Evolutionary conservation across 2,888 invertebrate species (phyloP), one percentile per base, ranked within the genome.

Genomic region (Hypolimnas misippus): DNA sequence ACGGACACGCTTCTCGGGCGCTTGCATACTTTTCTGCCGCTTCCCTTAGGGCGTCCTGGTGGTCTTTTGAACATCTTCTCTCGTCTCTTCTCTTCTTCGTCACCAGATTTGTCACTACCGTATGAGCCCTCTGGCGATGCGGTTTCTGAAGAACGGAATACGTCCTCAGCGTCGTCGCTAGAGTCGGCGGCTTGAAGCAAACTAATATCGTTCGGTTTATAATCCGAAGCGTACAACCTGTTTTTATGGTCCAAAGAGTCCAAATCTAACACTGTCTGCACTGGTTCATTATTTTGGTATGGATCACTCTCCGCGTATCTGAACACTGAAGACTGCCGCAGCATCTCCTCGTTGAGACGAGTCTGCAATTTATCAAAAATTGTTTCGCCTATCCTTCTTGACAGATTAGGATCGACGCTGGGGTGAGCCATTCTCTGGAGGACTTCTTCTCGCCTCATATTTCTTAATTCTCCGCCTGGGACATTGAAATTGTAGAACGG

Each of bases 41-140:
- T 91, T 16, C 92, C 92, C 63, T 89, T 90, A 6, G 93, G 93
- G 68, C 94, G 87, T 25, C 93, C 94, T 0, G 93, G 93, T 14
- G 92, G 90, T 71, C 93, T 85, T 73, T 93, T 93, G 62, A 88
- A 80, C 57, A 69, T 69, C 76, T 88, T 89, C n/a, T n/a, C n/a
- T n/a, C n/a, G n/a, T 50, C 84, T 77, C 67, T 88, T 88, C 46
- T 92, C 91, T 0, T 93, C 86, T 71, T 93, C 93, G 51, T 90
- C 89, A 10, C 87, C 84, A 7, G 89, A 88, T 67, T 89, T 90
- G 75, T 91, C 92, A 69, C 92, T 92, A 17, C 84, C 86, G 67
- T 87, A 89, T 0, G 86, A 83, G 65, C 77, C 85, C 69, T 84
- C 88, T 0, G 89, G 90, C 0, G 92, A 89, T 0, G 87, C 87